Evolutionary conservation across 2,113 vertebrate species (phyloP).

Genomic region (Anser brachyrhynchus): DNA sequence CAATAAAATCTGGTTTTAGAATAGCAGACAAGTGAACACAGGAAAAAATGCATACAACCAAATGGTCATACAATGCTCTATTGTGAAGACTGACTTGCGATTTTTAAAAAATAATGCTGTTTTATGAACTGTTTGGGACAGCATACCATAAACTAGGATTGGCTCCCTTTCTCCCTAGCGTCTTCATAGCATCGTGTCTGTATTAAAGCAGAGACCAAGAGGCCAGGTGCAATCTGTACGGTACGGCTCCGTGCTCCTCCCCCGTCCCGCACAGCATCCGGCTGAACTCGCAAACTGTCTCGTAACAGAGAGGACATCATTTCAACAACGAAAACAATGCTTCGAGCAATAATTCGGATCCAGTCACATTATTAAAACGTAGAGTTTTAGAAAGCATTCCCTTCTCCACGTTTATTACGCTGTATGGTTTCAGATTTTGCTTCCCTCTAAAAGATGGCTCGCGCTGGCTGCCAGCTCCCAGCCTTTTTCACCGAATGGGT

Average conservation of each 20-base stretch:
- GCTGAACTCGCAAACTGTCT: neutral
- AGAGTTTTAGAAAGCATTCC: neutral
- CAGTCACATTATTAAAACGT: neutral
- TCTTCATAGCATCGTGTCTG: neutral
- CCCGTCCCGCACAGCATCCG: neutral
- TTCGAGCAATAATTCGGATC: neutral
- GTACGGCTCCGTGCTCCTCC: neutral
- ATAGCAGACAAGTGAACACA: neutral
- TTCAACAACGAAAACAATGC: neutral
- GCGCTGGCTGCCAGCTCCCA: neutral
- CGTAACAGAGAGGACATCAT: neutral
- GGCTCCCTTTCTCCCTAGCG: neutral
- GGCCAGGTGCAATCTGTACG: neutral
- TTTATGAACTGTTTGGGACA: constrained; percentile 25
- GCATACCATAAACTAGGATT: neutral
- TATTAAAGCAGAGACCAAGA: neutral
- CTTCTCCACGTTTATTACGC: rapidly evolving
- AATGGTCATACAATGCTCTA: neutral
- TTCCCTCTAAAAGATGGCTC: neutral
- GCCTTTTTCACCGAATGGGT: neutral
- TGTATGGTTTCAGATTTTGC: neutral
- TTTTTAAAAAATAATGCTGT: neutral
- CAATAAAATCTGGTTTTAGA: neutral
- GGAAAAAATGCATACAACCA: neutral
- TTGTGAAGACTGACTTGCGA: neutral